Evolutionary conservation across 2,888 invertebrate species (phyloP).

Genomic region (Lycophotia porphyrea): DNA sequence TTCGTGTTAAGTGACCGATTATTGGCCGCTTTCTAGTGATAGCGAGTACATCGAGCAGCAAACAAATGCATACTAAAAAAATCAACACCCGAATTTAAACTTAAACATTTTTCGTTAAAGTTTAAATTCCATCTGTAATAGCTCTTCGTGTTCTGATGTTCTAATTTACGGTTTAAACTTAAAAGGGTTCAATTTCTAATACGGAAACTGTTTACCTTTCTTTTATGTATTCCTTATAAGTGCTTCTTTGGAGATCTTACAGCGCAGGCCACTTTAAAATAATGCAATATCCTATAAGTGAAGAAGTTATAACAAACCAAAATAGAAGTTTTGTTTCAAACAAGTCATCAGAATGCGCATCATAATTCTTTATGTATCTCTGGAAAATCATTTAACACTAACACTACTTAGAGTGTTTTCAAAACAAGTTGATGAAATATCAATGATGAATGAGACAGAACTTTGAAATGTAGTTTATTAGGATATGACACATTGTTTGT

Average conservation of each 20-base stretch:
- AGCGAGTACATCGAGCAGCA: constrained; percentile 60
- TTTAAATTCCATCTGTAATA: constrained; percentile 23
- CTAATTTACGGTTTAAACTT: constrained; percentile 53
- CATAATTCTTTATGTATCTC: constrained; percentile 35
- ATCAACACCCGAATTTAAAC: constrained; percentile 44
- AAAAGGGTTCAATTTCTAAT: constrained; percentile 45
- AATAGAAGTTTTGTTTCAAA: constrained; percentile 19
- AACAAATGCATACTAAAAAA: constrained; percentile 58
- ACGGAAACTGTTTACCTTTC: constrained; percentile 55
- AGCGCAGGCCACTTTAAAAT: constrained; percentile 11
- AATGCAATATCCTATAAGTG: constrained; percentile 36
- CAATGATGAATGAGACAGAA: constrained; percentile 61
- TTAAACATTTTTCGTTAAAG: constrained; percentile 37
- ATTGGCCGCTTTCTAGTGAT: constrained; percentile 75
- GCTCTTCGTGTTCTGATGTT: constrained; percentile 37
- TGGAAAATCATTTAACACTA: constrained; percentile 50
- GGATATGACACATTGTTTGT: constrained; percentile 74
- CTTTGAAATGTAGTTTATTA: constrained; percentile 71
- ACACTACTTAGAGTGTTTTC: constrained; percentile 52
- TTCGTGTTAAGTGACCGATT: constrained; percentile 80
- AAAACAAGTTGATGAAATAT: constrained; percentile 59
- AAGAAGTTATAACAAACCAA: constrained; percentile 27
- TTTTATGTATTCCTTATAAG: constrained; percentile 44
- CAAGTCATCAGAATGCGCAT: constrained; percentile 17
- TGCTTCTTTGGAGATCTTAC: constrained; percentile 27